These are phyloP conservation scores for Oxyruncus cristatus DNA, from an alignment of 2,113 vertebrate genomes.

Conservation along the genomic window DNA sequence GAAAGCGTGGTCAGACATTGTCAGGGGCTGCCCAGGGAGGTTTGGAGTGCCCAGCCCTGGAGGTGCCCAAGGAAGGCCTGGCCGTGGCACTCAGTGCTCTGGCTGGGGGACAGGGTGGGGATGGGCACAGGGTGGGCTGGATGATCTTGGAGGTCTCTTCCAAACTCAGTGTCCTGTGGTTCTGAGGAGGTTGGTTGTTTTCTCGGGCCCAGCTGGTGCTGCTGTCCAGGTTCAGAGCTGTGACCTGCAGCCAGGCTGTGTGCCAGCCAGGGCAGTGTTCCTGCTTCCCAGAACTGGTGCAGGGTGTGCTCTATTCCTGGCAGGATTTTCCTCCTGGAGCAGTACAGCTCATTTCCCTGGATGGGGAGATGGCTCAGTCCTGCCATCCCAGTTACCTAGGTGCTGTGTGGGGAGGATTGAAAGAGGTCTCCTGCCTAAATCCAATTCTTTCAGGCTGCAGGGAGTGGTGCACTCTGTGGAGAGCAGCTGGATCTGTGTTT, in stretches of 20 bases:
- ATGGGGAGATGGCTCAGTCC: neutral
- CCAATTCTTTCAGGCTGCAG: neutral
- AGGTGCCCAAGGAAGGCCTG: rapidly evolving
- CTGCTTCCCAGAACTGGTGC: neutral
- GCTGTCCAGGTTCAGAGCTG: neutral
- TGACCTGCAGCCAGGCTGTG: neutral
- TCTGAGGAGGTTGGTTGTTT: neutral
- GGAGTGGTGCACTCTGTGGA: rapidly evolving
- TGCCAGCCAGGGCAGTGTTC: neutral
- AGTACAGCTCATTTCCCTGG: rapidly evolving
- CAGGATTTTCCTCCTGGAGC: neutral
- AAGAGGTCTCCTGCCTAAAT: neutral
- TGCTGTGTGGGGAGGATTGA: neutral
- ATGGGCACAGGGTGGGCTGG: neutral
- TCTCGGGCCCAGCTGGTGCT: neutral
- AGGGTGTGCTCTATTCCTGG: neutral
- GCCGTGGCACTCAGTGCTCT: neutral
- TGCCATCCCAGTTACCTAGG: neutral
- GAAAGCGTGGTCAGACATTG: neutral
- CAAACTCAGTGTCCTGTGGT: neutral
- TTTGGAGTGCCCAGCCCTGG: neutral
- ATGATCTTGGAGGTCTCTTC: neutral
- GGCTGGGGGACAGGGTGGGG: neutral
- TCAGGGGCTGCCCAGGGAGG: neutral
- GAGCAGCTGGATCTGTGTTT: neutral